phyloP scores from a whole-genome alignment of 2,888 invertebrate species.

The Himalopsyche kuldschensis region DNA sequence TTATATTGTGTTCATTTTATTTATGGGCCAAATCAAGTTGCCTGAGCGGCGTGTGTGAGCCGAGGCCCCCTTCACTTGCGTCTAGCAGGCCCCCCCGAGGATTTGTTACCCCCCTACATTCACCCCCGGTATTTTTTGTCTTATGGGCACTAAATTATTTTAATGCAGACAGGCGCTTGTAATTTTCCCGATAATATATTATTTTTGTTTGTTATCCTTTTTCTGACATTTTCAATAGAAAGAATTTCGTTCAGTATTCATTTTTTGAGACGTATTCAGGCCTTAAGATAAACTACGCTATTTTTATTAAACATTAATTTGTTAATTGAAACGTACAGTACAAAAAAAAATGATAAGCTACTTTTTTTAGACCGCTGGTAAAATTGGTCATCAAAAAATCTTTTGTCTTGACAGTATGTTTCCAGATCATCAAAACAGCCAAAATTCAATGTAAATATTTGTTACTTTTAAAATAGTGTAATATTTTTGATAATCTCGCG shows the following conservation, averaged over 20 bases:
- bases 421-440: too few species aligned
- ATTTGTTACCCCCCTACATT: constrained; percentile 19
- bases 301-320: too few species aligned
- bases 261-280: not conserved
- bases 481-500: too few species aligned
- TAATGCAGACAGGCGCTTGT: constrained; percentile 7
- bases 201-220: not conserved
- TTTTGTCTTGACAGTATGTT: too few species aligned
- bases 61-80: constrained; percentile 25
- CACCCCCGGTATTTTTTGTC: constrained; percentile 27
- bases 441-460: too few species aligned
- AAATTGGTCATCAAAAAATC: too few species aligned
- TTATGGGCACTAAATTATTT: constrained; percentile 25
- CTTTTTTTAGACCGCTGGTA: too few species aligned
- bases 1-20: constrained; percentile 41
- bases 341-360: too few species aligned
- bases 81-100: not conserved
- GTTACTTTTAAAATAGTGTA: too few species aligned
- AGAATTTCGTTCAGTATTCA: not conserved
- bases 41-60: constrained; percentile 38
- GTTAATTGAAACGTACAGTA: too few species aligned
- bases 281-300: not conserved
- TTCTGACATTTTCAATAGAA: not conserved
- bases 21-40: constrained; percentile 41
- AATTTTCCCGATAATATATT: not conserved